Conservation (phyloP, 2,113 vertebrate genomes). For the Passer domesticus region DNA sequence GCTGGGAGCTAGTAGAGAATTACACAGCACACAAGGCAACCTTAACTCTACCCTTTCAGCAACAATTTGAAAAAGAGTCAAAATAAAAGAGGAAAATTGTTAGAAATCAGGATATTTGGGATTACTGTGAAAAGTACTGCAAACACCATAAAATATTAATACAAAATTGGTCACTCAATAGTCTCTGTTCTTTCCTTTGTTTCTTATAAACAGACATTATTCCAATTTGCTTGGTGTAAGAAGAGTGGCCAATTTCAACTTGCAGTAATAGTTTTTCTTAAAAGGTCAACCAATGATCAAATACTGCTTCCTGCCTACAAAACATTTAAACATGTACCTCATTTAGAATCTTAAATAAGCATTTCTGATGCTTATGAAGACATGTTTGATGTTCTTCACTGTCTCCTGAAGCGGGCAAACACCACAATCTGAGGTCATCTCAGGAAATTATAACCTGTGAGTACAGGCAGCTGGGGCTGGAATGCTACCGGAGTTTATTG, state of each 20-base stretch:
- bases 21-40: neutral
- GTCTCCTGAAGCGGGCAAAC: neutral
- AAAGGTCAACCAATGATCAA: slow-evolving; percentile 10
- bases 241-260: neutral
- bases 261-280: neutral
- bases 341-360: slow-evolving; percentile 19
- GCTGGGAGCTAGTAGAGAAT: neutral
- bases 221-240: neutral
- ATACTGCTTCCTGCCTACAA: neutral
- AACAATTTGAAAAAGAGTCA: neutral
- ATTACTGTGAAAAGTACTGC: neutral
- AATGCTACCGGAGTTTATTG: neutral
- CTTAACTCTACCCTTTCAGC: neutral
- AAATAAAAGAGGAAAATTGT: neutral
- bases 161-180: neutral
- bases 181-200: neutral
- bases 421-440: neutral
- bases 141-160: neutral
- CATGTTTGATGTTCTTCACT: neutral
- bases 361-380: neutral
- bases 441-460: neutral
- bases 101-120: neutral
- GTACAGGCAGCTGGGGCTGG: neutral
- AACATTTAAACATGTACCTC: neutral
- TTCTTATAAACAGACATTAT: neutral